Evolutionary conservation across 2,113 vertebrate species (phyloP).

Genomic region (Oryzias woworae): DNA sequence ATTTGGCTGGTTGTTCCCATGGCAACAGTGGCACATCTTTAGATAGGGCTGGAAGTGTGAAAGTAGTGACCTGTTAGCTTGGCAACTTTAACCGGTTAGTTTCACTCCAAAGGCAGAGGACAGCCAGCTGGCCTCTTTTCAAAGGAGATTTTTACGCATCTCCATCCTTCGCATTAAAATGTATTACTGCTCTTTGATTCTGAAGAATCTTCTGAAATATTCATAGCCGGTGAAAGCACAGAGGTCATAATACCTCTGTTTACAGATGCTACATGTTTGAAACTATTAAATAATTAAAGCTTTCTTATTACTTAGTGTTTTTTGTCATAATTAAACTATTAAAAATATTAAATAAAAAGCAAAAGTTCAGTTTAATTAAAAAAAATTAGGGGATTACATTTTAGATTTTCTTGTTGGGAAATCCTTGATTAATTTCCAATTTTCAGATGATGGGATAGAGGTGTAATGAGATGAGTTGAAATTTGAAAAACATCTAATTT

Average conservation of each 20-base stretch:
- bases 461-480: neutral
- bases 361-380: no score
- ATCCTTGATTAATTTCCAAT: no score
- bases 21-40: conserved; percentile 61
- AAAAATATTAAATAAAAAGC: no score
- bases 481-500: neutral
- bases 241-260: neutral
- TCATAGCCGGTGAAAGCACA: conserved; percentile 5
- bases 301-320: no score
- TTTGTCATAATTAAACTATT: no score
- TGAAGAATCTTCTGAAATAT: conserved; percentile 12
- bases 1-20: conserved; percentile 75
- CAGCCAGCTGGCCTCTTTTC: conserved; percentile 45
- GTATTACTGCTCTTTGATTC: conserved; percentile 37
- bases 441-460: no score
- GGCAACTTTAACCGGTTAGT: conserved; percentile 68
- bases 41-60: conserved; percentile 19
- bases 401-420: no score
- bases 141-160: conserved; percentile 35
- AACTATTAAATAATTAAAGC: no score
- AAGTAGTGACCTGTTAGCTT: conserved; percentile 60
- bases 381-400: no score
- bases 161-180: conserved; percentile 31
- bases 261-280: neutral
- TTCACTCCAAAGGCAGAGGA: conserved; percentile 55